Evolutionary conservation across 1,140 invertebrate genomes (phyloP).

Genomic region (Cardiocondyla obscurior): DNA sequence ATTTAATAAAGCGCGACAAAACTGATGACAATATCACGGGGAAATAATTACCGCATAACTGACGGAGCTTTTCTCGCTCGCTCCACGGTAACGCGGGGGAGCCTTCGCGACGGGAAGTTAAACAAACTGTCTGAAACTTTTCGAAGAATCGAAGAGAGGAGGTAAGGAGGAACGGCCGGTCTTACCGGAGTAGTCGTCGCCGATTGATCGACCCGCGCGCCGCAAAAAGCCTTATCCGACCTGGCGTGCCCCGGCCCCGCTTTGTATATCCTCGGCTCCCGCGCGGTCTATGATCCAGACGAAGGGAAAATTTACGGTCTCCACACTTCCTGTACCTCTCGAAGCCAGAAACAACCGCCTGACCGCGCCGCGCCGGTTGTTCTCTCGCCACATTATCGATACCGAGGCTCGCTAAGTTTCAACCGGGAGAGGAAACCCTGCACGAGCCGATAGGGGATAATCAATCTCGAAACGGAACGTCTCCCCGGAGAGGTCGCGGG

Average conservation of each 20-base stretch:
- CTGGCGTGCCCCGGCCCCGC: constrained; percentile 17
- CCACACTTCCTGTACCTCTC: constrained; percentile 53
- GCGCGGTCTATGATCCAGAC: constrained; percentile 60
- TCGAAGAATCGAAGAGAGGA: background rate
- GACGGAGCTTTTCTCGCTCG: constrained; percentile 25
- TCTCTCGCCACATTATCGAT: constrained; percentile 74
- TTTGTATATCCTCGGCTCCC: constrained; percentile 56
- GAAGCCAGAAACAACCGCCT: constrained; percentile 40
- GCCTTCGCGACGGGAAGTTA: constrained; percentile 31
- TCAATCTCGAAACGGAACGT: constrained; percentile 79
- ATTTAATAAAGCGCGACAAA: constrained; percentile 48
- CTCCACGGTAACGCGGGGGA: constrained; percentile 44
- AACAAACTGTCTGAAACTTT: constrained; percentile 49
- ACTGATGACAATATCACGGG: constrained; percentile 48
- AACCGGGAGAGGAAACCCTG: constrained; percentile 71
- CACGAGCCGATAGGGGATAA: constrained; percentile 81
- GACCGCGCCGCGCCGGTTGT: constrained; percentile 24
- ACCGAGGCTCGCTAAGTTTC: constrained; percentile 72
- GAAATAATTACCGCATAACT: constrained; percentile 52
- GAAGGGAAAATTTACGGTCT: constrained; percentile 65
- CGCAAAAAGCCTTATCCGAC: constrained; percentile 56
- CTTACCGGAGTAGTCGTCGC: constrained; percentile 25
- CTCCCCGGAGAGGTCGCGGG: constrained; percentile 55
- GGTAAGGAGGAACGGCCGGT: background rate
- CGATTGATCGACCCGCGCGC: constrained; percentile 62